Percentiles rank a stretch among this genome's conserved stretches.
These are phyloP conservation scores for Onychomys arenicola DNA, from an alignment of 2,797 vertebrate species.

Conservation along the genomic window DNA sequence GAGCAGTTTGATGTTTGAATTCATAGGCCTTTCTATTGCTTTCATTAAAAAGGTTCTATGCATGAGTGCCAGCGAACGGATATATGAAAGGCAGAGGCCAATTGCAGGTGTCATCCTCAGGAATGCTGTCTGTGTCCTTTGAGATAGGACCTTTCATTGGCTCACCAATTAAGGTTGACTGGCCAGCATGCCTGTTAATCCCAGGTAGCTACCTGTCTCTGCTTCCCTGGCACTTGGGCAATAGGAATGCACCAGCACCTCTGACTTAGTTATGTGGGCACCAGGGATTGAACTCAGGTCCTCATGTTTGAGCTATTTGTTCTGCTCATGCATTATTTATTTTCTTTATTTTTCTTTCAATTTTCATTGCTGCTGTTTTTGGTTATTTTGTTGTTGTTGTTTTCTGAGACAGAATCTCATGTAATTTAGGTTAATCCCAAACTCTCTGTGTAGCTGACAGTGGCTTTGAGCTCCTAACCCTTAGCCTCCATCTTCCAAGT, in stretches of 20 bases:
- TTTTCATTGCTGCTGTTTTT: neutral
- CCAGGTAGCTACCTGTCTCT: neutral
- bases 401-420: neutral
- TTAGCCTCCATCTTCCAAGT: neutral
- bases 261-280: neutral
- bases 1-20: neutral
- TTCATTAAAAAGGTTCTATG: neutral
- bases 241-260: neutral
- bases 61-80: neutral
- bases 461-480: neutral
- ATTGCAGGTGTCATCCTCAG: neutral
- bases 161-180: neutral
- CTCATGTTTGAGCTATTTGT: neutral
- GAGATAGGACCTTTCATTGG: neutral
- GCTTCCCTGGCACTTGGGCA: neutral
- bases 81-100: neutral
- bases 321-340: neutral
- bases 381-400: no score
- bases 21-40: neutral
- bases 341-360: neutral
- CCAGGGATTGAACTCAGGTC: neutral
- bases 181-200: neutral
- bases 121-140: neutral
- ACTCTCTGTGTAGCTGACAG: neutral
- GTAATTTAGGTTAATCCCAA: neutral